Conservation (phyloP, 2,888 invertebrate genomes). For the Aleiodes alternator region DNA sequence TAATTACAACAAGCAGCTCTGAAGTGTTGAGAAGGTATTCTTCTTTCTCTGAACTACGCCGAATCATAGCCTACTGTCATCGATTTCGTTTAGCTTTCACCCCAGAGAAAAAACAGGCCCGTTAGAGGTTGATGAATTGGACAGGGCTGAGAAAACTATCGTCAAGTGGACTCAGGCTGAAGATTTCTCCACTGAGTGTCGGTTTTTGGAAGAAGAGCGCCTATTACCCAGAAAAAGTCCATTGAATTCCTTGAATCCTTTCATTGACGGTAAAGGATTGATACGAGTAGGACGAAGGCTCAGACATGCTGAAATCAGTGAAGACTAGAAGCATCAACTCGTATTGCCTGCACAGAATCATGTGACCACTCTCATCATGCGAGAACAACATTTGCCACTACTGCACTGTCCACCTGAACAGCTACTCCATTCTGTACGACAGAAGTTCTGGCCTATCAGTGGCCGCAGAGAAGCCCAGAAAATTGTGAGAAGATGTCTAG, state of each 20-base stretch:
- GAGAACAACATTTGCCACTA: slow-evolving; percentile 53
- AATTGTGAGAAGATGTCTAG: slow-evolving; percentile 3
- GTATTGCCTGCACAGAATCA: slow-evolving; percentile 41
- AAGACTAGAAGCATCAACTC: slow-evolving; percentile 46
- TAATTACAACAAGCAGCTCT: background rate
- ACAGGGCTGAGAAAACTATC: slow-evolving; percentile 41
- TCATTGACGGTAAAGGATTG: slow-evolving; percentile 46
- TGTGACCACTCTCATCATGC: slow-evolving; percentile 46
- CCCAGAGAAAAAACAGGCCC: slow-evolving; percentile 13
- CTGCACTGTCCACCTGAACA: slow-evolving; percentile 55
- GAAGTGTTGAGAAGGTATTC: slow-evolving; percentile 36
- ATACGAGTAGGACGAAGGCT: slow-evolving; percentile 51
- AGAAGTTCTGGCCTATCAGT: slow-evolving; percentile 62
- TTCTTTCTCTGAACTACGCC: slow-evolving; percentile 29
- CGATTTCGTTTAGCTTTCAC: slow-evolving; percentile 26
- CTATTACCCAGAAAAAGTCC: slow-evolving; percentile 33
- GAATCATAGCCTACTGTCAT: slow-evolving; percentile 43
- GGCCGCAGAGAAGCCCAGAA: slow-evolving; percentile 51
- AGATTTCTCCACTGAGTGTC: background rate
- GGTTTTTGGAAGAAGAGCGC: too few species aligned
- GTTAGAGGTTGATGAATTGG: slow-evolving; percentile 42
- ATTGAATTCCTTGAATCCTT: slow-evolving; percentile 41
- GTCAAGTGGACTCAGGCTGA: slow-evolving; percentile 44
- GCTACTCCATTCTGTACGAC: slow-evolving; percentile 51
- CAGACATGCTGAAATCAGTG: slow-evolving; percentile 39